Evolutionary conservation across 2,888 invertebrate genomes (phyloP), one percentile per base, ranked within the genome.

Genomic region (Branchellion lobata): DNA sequence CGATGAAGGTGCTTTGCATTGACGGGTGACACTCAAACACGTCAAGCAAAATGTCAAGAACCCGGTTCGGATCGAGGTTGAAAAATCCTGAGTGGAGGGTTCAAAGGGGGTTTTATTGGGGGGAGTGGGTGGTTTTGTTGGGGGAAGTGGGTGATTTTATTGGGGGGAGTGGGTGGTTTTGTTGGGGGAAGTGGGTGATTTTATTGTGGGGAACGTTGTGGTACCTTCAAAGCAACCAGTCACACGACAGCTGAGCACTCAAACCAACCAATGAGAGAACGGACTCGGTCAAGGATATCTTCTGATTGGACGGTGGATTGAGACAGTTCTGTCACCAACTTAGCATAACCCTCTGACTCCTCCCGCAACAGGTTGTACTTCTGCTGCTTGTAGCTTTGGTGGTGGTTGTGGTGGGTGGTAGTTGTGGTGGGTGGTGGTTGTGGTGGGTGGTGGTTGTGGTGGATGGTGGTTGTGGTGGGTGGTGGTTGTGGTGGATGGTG

Each of bases 281-380:
- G 94, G 79, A 96, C 93, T 80, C 94, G 93, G 90, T 95, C 93
- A 85, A 96, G 90, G 83, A 93, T 90, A 82, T 90, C 90, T 29
- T 33, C 85, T 83, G 18, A 84, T 81, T 57, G 82, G 82, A 36
- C 83, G 84, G 27, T 83, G 84, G 18, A 85, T 88, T 94, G 94
- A 90, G 94, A 94, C 81, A 99, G 89, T 90, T 97, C 97, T 27
- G 94, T 93, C 80, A 96, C 92, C 71, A 98, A 90, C 88, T 99
- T 99, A 0, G 98, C 93, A 89, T 96, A 99, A 5, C 99, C 99
- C 90, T 99, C 99, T 89, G 94, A 96, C 89, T 99, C 99, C 89
- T 99, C 99, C 79, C 99, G 91, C 86, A 98, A 93, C 85, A 99
- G 90, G 90, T 99, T 99, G 88, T 97, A 99, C 86, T 99, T 98